Evolutionary conservation across 2,888 invertebrate genomes (phyloP).

Genomic region (Cartodere bifasciata): DNA sequence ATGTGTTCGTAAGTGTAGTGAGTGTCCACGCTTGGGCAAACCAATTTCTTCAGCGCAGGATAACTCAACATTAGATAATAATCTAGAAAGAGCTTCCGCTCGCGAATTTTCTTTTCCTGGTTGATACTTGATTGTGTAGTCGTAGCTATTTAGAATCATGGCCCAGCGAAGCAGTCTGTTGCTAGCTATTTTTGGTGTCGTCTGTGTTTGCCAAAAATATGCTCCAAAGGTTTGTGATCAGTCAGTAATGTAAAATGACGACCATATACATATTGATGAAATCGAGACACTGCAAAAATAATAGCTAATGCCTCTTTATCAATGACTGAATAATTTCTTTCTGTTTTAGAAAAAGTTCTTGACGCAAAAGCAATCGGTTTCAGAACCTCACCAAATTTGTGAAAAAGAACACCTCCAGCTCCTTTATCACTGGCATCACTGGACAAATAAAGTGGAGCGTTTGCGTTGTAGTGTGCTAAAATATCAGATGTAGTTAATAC

Average conservation of each 20-base stretch:
- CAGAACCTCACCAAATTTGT: slow-evolving; percentile 23
- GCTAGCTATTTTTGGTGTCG: too few species aligned
- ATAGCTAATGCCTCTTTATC: slow-evolving; percentile 26
- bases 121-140: too few species aligned
- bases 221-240: slow-evolving; percentile 27
- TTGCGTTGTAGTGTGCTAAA: slow-evolving; percentile 20
- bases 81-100: too few species aligned
- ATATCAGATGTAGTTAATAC: background rate
- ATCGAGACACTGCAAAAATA: slow-evolving; percentile 27
- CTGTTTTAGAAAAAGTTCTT: slow-evolving; percentile 19
- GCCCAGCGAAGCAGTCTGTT: too few species aligned
- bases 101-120: too few species aligned
- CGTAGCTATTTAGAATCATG: too few species aligned
- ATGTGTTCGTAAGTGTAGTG: too few species aligned
- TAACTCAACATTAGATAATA: too few species aligned
- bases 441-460: slow-evolving; percentile 19
- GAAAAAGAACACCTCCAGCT: slow-evolving; percentile 26
- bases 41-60: too few species aligned
- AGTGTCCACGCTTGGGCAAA: too few species aligned
- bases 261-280: slow-evolving; percentile 30
- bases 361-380: slow-evolving; percentile 28
- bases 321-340: slow-evolving; percentile 21
- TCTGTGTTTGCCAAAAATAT: too few species aligned
- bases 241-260: slow-evolving; percentile 27
- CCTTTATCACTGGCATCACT: slow-evolving; percentile 20